Base-by-base conservation (phyloP, 1,140 invertebrate species). In the Lasioglossum albipes region DNA sequence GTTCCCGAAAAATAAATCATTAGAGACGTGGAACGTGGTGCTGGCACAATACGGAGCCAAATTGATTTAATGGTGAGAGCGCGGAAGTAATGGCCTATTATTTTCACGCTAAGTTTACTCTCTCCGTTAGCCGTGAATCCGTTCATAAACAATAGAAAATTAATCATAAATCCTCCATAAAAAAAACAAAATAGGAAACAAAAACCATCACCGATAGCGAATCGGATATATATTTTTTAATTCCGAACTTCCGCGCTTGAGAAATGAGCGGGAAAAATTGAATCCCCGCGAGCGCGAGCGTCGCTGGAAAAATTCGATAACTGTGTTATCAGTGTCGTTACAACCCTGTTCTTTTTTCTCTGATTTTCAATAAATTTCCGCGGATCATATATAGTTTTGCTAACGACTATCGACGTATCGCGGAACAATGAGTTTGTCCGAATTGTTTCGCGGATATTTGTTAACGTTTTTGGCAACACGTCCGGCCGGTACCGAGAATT, bases 51-150 rank as follows among this genome's bases (percentile, higher is more conserved):
- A n/a, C 22, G 22, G 20, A 10, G 41, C 27, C 20, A 20, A 64
- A 9, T 75, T 52, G 73, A 65, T 65, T 52, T 49, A 16, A 18
- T 3, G 73, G 45, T 49, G 27, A 16, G 7, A 13, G 0, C 13
- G 7, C 2, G 7, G 16, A 66, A 75, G 49, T 49, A 62, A 73
- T 31, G 41, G 57, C 27, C 71, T 73, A 31, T 73, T 64, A 73
- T 42, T 73, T 64, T 64, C 71, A 64, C 41, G 22, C 4, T 64
- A 64, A 64, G 12, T 16, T 36, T 64, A 64, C 27, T 64, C 62
- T 62, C 59, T 22, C 57, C 45, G 52, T 36, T 42, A 42, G 57
- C 71, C 52, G 20, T 16, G 5, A 45, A 27, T 59, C 18, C 6
- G n/a, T 16, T 27, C 41, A 7, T 45, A 45, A 45, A 71, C 18